Evolutionary conservation across 1,140 invertebrate species (phyloP), one percentile per base, ranked within the genome.

Genomic region (Harlomillsia oculata): DNA sequence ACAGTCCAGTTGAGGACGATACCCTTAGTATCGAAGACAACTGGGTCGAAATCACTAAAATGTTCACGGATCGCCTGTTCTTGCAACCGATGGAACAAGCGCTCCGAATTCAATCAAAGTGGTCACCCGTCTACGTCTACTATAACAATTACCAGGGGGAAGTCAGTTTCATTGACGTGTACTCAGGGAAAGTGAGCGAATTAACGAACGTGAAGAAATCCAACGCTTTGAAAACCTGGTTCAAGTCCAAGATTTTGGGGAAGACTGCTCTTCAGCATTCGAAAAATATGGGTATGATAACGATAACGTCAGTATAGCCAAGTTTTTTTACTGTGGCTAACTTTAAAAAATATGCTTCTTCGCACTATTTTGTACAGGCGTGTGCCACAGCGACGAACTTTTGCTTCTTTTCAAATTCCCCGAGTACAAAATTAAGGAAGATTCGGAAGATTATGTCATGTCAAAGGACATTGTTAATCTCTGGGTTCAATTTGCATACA

Each of bases 401-500:
- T 40, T 53, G 25, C 28, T 60, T 3, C 48, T 54, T 6, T 60
- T 55, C 18, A 40, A 45, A 16, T 60, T 49, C n/a, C 53, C 59
- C 2, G 41, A 49, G 1, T 32, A 40, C 2, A 54, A 54, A 30
- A 52, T 54, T 13, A 54, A 54, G 25, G 53, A 51, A 18, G 36
- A 54, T 29, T 44, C 46, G 16, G 46, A 44, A 29, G 59, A 60
- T 43, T 60, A 60, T 37, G 29, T n/a, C 14, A 45, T 45, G 45
- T 60, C 59, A 4, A 60, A 60, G 20, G 53, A 60, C 23, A 32
- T 60, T 30, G 59, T 60, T 0, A 50, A 60, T 45, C 53, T 60
- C 29, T 60, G 59, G 59, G 46, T 60, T 23, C 37, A 56, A 16
- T 60, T 60, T 46, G 59, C 59, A 16, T 29, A 29, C 9, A 40